A percentile compares a stretch with the other conserved stretches of the same genome.
phyloP scores from a whole-genome alignment of 1,140 invertebrate species.

The Brachionus plicatilis region DNA sequence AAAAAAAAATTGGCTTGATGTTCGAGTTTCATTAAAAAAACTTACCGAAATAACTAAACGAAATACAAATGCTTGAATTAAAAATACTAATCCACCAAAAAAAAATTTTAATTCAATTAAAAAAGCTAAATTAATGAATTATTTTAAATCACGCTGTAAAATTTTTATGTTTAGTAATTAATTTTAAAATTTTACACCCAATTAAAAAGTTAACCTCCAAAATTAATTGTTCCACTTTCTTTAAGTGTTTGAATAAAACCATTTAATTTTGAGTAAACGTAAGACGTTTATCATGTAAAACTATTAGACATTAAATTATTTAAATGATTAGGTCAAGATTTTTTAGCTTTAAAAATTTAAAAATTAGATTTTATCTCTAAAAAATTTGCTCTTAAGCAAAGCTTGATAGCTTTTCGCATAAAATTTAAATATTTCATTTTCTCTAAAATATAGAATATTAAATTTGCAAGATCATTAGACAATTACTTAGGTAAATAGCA shows the following conservation, averaged over 20 bases:
- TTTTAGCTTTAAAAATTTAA: too few relatives aligned
- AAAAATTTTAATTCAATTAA: background rate
- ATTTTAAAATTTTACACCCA: background rate
- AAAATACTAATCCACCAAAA: background rate
- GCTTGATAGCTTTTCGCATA: background rate
- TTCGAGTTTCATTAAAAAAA: background rate
- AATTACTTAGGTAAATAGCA: background rate
- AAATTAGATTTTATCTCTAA: too few relatives aligned
- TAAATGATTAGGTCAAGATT: too few relatives aligned
- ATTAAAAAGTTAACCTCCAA: background rate
- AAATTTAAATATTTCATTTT: background rate
- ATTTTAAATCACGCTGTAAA: background rate
- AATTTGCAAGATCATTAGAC: background rate
- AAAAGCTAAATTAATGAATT: background rate
- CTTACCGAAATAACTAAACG: background rate
- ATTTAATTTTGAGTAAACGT: background rate
- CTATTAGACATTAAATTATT: too few relatives aligned
- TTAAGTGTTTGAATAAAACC: background rate
- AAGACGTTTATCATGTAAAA: background rate
- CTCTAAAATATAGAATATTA: too few relatives aligned
- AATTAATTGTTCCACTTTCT: background rate
- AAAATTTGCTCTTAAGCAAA: too few relatives aligned
- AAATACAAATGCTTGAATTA: background rate
- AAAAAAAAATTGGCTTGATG: background rate
- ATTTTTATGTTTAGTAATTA: background rate